A percentile compares a stretch with the other conserved stretches of the same genome.
phyloP scores from a whole-genome alignment of 2,113 vertebrate species.

The Electrona antarctica region DNA sequence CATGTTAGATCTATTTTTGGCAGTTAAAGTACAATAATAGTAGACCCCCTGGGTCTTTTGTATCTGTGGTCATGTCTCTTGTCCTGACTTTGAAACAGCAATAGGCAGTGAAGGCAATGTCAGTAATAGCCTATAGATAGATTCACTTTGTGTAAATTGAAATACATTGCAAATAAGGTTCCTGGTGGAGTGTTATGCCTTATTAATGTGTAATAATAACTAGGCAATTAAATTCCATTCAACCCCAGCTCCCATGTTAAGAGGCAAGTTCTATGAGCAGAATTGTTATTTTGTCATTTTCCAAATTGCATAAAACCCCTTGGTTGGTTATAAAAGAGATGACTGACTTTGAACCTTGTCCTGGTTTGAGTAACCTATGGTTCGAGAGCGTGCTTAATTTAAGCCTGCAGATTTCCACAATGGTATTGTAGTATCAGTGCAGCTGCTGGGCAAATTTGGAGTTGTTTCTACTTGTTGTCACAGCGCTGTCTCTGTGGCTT shows the following conservation, averaged over 20 bases:
- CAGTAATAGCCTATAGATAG: not conserved
- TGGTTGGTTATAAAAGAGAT: constrained; percentile 32
- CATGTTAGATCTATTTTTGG: constrained; percentile 57
- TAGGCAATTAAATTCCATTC: too few species aligned
- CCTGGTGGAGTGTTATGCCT: not conserved
- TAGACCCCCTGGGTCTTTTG: not conserved
- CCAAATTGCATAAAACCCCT: constrained; percentile 16
- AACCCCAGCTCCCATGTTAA: too few species aligned
- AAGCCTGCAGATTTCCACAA: not conserved
- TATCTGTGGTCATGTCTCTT: constrained; percentile 4
- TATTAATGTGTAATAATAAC: not conserved
- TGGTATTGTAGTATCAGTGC: not conserved
- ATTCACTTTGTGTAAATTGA: not conserved
- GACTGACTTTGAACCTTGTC: not conserved
- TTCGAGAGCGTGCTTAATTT: not conserved
- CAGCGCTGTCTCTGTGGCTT: constrained; percentile 42
- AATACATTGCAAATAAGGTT: not conserved
- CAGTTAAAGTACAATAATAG: constrained; percentile 19
- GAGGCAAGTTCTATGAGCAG: not conserved
- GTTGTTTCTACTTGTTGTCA: not conserved
- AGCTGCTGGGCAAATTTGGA: not conserved
- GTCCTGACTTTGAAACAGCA: not conserved
- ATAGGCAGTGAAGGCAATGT: not conserved
- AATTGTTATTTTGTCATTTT: constrained; percentile 29
- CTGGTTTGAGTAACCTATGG: not conserved